Conservation (phyloP, 2,888 invertebrate genomes). For the Drosophila testacea region DNA sequence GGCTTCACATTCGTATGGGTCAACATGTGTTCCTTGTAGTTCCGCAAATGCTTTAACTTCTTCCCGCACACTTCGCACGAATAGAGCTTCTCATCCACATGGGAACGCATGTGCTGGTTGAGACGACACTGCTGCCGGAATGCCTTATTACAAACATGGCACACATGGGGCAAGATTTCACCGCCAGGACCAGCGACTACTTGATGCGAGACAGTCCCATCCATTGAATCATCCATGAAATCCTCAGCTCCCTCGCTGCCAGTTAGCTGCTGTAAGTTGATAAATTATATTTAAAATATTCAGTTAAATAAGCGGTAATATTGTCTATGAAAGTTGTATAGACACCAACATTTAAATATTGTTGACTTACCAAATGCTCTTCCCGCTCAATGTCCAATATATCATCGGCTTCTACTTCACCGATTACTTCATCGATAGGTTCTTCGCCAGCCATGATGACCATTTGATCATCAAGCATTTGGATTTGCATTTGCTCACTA, state of each 20-base stretch:
- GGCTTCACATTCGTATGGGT: conserved; percentile 80
- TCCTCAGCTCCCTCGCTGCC: conserved; percentile 50
- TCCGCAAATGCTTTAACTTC: conserved; percentile 84
- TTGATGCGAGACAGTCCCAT: conserved; percentile 2
- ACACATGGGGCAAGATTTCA: conserved; percentile 53
- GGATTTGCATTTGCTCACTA: conserved; percentile 47
- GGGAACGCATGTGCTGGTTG: conserved; percentile 83
- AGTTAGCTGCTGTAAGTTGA: conserved; percentile 27
- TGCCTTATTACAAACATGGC: conserved; percentile 57
- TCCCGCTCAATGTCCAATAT: conserved; percentile 53
- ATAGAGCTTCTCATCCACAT: conserved; percentile 83
- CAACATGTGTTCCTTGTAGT: conserved; percentile 84
- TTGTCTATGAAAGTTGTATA: too few relatives aligned
- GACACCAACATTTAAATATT: too few relatives aligned
- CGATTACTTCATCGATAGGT: conserved; percentile 54
- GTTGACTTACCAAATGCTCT: conserved; percentile 55
- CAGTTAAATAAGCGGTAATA: too few relatives aligned
- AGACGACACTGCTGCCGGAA: conserved; percentile 69
- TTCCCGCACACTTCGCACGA: conserved; percentile 83
- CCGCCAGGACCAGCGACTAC: conserved; percentile 2
- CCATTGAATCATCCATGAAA: conserved; percentile 35
- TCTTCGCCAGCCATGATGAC: conserved; percentile 56
- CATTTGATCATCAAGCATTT: conserved; percentile 56
- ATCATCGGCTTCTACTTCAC: conserved; percentile 55
- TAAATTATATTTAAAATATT: background rate